These are phyloP conservation scores for Calosoma granatense DNA, from an alignment of 1,140 invertebrate species.

Conservation along the genomic window DNA sequence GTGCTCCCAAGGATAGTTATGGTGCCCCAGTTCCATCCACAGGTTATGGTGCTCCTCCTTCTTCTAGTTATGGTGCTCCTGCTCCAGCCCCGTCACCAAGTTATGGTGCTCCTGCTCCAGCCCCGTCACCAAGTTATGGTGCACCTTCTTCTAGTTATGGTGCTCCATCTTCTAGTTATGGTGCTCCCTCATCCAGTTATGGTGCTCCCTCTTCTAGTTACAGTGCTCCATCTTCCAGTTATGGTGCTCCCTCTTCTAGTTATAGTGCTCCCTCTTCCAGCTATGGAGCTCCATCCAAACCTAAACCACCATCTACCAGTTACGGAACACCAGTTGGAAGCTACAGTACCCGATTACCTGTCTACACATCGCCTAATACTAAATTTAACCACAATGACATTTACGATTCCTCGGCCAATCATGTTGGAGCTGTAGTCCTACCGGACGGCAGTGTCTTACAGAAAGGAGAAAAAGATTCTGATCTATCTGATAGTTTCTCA, in stretches of 20 bases:
- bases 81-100: constrained; percentile 7
- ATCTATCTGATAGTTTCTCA: background rate
- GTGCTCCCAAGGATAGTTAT: background rate
- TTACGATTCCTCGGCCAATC: background rate
- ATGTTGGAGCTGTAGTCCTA: background rate
- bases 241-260: constrained; percentile 15
- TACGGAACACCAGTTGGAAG: background rate
- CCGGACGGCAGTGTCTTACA: background rate
- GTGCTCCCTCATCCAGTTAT: constrained; percentile 16
- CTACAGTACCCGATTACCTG: background rate
- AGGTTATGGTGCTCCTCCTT: constrained; percentile 10
- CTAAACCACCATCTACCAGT: background rate
- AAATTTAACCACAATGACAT: background rate
- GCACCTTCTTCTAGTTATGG: constrained; percentile 11
- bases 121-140: constrained; percentile 12
- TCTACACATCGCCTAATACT: background rate
- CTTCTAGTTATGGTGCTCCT: constrained; percentile 11
- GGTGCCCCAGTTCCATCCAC: background rate
- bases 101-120: constrained; percentile 10
- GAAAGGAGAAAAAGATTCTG: background rate
- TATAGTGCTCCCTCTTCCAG: constrained; percentile 13
- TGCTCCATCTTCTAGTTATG: constrained; percentile 13
- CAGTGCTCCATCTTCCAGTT: constrained; percentile 12
- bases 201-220: constrained; percentile 15
- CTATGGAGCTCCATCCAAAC: background rate